Conservation (phyloP, 2,888 invertebrate genomes). For the Heteromyza rotundicornis region DNA sequence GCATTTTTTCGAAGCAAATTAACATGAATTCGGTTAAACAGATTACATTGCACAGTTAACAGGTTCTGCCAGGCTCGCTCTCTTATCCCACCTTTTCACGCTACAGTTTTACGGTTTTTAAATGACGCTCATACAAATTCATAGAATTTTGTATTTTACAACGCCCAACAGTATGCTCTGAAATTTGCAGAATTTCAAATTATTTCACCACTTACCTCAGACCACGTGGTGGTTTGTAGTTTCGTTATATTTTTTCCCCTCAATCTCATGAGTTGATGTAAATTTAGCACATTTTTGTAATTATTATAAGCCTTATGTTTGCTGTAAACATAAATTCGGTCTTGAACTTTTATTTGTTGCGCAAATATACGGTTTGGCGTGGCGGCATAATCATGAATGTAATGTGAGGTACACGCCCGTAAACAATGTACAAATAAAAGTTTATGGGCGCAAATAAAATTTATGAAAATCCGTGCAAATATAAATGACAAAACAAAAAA, state of each 20-base stretch:
- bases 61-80: not conserved
- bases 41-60: too few relatives aligned
- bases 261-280: not conserved
- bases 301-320: not conserved
- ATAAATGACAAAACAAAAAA: too few relatives aligned
- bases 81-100: not conserved
- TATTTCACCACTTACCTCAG: too few relatives aligned
- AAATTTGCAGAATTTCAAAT: too few relatives aligned
- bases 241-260: not conserved
- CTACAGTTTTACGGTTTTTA: conserved; percentile 55
- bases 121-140: conserved; percentile 57
- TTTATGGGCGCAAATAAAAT: conserved; percentile 31
- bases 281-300: not conserved
- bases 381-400: not conserved
- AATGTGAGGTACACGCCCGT: too few relatives aligned
- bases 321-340: not conserved
- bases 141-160: conserved; percentile 59
- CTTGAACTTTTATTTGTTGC: not conserved
- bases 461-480: too few relatives aligned
- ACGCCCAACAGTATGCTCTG: conserved; percentile 50
- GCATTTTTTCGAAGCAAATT: not conserved
- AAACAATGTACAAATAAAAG: conserved; percentile 28
- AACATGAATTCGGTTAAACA: not conserved
- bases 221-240: not conserved
- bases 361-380: too few relatives aligned